Percentiles rank a stretch among this genome's conserved stretches.
Conservation (phyloP, 2,113 vertebrate species). For the Nematolebias whitei region DNA sequence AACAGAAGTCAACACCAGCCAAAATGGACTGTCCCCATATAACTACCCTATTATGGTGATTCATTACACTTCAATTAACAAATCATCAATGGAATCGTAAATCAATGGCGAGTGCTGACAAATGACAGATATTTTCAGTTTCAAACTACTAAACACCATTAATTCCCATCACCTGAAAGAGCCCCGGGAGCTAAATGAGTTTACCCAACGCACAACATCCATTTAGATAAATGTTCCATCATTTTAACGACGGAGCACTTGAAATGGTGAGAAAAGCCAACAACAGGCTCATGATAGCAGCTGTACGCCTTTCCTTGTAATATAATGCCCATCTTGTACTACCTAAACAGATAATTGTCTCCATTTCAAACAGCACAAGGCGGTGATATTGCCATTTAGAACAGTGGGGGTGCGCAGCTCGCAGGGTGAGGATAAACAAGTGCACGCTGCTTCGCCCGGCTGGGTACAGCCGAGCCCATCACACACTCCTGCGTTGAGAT, state of each 20-base stretch:
- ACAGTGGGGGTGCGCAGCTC: constrained; percentile 69
- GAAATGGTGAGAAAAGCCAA: constrained; percentile 57
- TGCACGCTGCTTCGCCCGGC: constrained; percentile 61
- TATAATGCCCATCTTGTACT: constrained; percentile 72
- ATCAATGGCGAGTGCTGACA: constrained; percentile 79
- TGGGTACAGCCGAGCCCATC: constrained; percentile 67
- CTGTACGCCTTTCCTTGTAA: constrained; percentile 64
- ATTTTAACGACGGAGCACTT: constrained; percentile 73
- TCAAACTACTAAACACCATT: constrained; percentile 83
- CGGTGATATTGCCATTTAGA: constrained; percentile 76
- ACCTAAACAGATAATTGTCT: constrained; percentile 82
- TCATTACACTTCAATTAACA: constrained; percentile 81
- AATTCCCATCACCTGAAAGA: constrained; percentile 82
- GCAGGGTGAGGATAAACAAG: constrained; percentile 73
- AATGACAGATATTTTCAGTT: constrained; percentile 80
- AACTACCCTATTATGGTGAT: constrained; percentile 69
- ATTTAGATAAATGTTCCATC: constrained; percentile 81
- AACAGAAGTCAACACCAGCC: constrained; percentile 58
- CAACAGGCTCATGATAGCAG: constrained; percentile 63
- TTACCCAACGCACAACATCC: constrained; percentile 78
- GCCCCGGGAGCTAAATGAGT: constrained; percentile 80
- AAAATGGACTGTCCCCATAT: constrained; percentile 63
- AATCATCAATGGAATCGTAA: constrained; percentile 75
- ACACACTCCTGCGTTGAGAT: constrained; percentile 68
- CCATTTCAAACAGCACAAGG: constrained; percentile 73